Base-by-base conservation (phyloP, 2,888 invertebrate genomes). In the Cheilosia pagana region DNA sequence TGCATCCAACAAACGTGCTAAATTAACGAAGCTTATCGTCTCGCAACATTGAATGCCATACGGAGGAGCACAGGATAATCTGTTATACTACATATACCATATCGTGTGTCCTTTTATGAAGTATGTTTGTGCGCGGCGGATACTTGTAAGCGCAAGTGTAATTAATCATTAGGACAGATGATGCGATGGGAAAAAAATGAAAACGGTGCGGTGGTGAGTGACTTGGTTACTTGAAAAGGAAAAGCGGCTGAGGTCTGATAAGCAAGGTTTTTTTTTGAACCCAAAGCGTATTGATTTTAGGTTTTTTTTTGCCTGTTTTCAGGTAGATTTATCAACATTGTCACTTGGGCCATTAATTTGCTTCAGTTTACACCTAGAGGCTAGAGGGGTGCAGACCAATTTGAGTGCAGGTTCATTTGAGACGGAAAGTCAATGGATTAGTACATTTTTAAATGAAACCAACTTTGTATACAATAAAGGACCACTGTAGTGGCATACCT, bases 141-240 rank as follows among this genome's bases (percentile, higher is more conserved):
- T 50, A 25, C 57, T 31, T 48, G 55, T 45, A 57, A 28, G 63
- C 35, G n/a, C 57, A 55, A 23, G 25, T 39, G 48, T 65, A 74
- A 74, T 74, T 74, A 74, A 74, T 74, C 74, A 74, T 65, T 19
- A n/a, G 28, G 48, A 55, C 48, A 63, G 63, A 53, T 74, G 74
- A n/a, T 31, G 62, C 16, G 16, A 21, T 12, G 12, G 25, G 3
- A 14, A 23, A 28, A 45, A n/a, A 35, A 53, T 12, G 6, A 14
- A 16, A 48, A 3, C 16, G 23, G n/a, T 23, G 14, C n/a, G 35
- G 12, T 59, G 25, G 7, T 43, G 25, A 31, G 59, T 12, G 23
- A 50, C 23, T 12, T 23, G 21, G 21, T 50, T 14, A 25, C 16
- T 62, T 35, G 35, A 12, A 35, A 23, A 12, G 28, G 14, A 19